Base-by-base conservation (phyloP, 2,113 vertebrate species). In the Heloderma charlesbogerti region DNA sequence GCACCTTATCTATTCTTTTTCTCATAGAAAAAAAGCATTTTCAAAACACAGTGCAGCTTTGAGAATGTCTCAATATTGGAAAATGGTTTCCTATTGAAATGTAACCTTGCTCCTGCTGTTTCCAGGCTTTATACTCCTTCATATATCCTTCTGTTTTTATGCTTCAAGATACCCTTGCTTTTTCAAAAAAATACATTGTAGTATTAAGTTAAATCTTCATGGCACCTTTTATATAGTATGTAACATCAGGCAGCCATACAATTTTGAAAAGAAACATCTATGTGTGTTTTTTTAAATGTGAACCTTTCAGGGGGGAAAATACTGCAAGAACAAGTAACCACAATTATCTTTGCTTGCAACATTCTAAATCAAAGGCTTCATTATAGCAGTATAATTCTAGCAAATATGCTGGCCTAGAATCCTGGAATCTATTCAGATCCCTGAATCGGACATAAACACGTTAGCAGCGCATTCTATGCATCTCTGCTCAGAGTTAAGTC, bases 331-430 rank as follows among this genome's bases (percentile, higher is more conserved):
- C n/a, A 91, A 84, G 87, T 83, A 74, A 66, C 93, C 93, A 80
- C 86, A 91, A 93, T 93, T 94, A 95, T 94, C 95, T 95, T 94
- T 95, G 94, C 94, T 74, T 93, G 92, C 92, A 91, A 92, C 75
- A 91, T 84, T 95, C 94, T 92, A 92, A 94, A 78, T 78, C 78
- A 77, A 89, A 86, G 90, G 78, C 86, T 96, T 90, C 0, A 60
- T 94, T 93, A 90, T 91, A 93, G 93, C 83, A 92, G 45, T 3
- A 43, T 91, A 67, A 82, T 94, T 90, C 91, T 0, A 3, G 88
- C 67, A 89, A 92, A 92, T 85, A 93, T 93, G 90, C 92, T 96
- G 95, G 96, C 80, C 92, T 74, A 66, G 82, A 87, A 84, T 87
- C 84, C 88, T 89, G 71, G 94, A 94, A 79, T 12, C 37, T 43